Base-by-base conservation (phyloP, 2,888 invertebrate genomes). In the Achlya flavicornis region DNA sequence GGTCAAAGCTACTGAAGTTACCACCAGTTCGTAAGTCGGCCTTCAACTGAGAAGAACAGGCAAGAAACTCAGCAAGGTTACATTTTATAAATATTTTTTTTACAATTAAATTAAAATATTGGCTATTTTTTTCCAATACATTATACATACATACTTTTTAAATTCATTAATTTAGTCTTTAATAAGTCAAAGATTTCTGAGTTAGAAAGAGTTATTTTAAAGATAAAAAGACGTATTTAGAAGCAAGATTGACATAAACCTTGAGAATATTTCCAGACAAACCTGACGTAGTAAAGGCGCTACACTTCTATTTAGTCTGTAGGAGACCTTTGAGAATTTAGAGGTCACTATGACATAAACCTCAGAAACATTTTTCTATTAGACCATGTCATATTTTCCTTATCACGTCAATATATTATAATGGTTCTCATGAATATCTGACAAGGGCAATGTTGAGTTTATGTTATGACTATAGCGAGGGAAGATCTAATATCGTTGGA, bases 271-370 rank as follows among this genome's bases (percentile, higher is more conserved):
- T 53, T 3, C 2, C 8, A 53, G 19, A 19, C 16, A 19, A 41
- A 53, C 19, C 53, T 53, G n/a, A 53, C 8, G 19, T 10, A 53
- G 8, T 19, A 53, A 10, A 53, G 19, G 19, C 12, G 46, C 48
- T 53, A 53, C 53, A 16, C 16, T 19, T 19, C 10, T 19, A 53
- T 53, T 53, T 53, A n/a, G 19, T 53, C 6, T 16, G 48, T 19
- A 53, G 48, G 10, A 53, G 7, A 19, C 19, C 53, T 53, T 19
- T n/a, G 53, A 53, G 53, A 53, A 53, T 53, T 53, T 53, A 10
- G 53, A 19, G 53, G 53, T 53, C 53, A 53, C 19, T 53, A 53
- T 53, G 53, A 19, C 53, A 48, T 48, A 19, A 53, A 53, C 53
- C 19, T 19, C 19, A 3, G 53, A 8, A 53, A 53, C 53, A 26